Percentiles rank a stretch among this genome's conserved stretches.
These are phyloP conservation scores for Muschampia plurimacula DNA, from an alignment of 2,888 invertebrate genomes.

Conservation along the genomic window DNA sequence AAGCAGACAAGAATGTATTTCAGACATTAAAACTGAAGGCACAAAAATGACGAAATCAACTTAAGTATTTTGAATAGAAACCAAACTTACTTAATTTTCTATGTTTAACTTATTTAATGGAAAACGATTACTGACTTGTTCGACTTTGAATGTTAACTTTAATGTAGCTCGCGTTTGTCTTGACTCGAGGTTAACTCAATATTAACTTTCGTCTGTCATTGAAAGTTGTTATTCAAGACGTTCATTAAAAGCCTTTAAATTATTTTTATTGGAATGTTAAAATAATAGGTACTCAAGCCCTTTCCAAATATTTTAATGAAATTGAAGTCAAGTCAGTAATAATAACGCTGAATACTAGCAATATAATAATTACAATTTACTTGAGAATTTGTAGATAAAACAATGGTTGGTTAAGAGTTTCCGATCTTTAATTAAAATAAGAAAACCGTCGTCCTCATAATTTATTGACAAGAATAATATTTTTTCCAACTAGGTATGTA, in stretches of 20 bases:
- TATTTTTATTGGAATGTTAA: not conserved
- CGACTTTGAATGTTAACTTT: slow-evolving; percentile 17
- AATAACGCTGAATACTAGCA: not conserved
- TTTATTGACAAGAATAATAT: too few relatives aligned
- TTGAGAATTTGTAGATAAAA: not conserved
- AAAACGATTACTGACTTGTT: not conserved
- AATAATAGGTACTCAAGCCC: not conserved
- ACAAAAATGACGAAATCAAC: not conserved
- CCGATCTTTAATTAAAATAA: too few relatives aligned
- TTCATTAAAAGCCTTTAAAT: not conserved
- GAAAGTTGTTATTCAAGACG: not conserved
- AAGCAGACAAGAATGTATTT: too few relatives aligned
- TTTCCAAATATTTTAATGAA: not conserved
- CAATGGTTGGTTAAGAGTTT: not conserved
- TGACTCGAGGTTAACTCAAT: slow-evolving; percentile 25
- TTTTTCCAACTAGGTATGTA: too few relatives aligned
- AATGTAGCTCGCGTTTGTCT: slow-evolving; percentile 4
- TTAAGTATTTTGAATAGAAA: not conserved
- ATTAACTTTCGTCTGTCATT: slow-evolving; percentile 20
- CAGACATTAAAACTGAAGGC: too few relatives aligned
- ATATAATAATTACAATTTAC: not conserved
- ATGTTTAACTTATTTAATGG: slow-evolving; percentile 16
- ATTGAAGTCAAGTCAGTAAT: not conserved
- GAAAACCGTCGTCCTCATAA: too few relatives aligned
- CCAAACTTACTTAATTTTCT: not conserved